Conservation (phyloP, 2,797 vertebrate genomes). For the Smutsia temminckii region DNA sequence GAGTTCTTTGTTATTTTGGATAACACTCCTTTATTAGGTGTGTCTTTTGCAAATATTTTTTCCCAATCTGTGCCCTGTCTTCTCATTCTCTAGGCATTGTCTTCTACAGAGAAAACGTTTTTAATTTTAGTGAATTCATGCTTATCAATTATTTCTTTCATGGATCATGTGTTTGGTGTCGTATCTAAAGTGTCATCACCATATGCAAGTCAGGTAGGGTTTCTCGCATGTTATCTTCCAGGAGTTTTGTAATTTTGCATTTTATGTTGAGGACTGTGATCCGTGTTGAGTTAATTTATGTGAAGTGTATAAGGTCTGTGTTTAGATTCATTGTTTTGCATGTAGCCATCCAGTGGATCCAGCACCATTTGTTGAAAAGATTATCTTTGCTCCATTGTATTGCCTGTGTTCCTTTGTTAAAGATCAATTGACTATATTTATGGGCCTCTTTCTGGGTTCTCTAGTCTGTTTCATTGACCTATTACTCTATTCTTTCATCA, state of each 20-base stretch:
- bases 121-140: background rate
- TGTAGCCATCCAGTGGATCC: background rate
- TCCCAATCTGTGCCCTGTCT: background rate
- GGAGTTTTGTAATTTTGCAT: background rate
- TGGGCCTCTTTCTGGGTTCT: background rate
- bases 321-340: background rate
- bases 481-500: background rate
- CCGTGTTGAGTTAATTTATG: background rate
- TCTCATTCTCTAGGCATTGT: background rate
- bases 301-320: background rate
- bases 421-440: background rate
- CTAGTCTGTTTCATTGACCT: background rate
- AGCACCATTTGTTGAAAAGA: background rate
- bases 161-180: background rate
- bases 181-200: background rate
- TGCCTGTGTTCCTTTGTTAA: background rate
- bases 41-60: conserved; percentile 18
- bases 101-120: background rate
- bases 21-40: background rate
- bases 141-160: background rate
- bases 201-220: background rate
- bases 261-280: background rate
- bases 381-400: background rate
- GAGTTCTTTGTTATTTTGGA: background rate
- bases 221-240: background rate